Conservation (phyloP, 2,888 invertebrate species). For the Eudasyphora cyanicolor region DNA sequence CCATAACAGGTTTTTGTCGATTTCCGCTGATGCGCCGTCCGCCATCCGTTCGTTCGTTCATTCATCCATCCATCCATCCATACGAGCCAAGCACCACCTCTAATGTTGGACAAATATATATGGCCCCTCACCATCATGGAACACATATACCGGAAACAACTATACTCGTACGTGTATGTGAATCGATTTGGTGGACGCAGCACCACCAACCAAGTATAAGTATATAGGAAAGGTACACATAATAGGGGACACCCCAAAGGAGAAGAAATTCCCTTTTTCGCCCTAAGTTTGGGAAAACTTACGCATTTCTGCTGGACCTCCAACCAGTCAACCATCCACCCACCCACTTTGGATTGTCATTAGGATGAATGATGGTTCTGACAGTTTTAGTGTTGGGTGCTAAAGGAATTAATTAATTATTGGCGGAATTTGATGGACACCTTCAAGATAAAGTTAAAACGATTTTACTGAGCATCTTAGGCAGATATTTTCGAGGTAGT, state of each 20-base stretch:
- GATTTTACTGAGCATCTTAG: too few species aligned
- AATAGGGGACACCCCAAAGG: too few species aligned
- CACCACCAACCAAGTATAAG: background rate
- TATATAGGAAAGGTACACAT: background rate
- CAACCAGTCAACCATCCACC: background rate
- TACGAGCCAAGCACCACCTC: too few species aligned
- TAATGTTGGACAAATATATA: slow-evolving; percentile 23
- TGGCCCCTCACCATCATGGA: background rate
- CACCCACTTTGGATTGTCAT: background rate
- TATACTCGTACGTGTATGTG: background rate
- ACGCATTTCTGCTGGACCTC: background rate
- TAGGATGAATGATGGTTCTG: slow-evolving; percentile 2
- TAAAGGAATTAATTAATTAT: slow-evolving; percentile 35
- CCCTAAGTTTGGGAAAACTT: background rate
- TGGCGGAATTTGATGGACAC: slow-evolving; percentile 17
- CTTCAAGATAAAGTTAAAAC: background rate
- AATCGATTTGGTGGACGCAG: background rate
- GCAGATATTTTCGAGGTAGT: too few species aligned
- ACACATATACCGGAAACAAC: background rate
- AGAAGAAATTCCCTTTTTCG: slow-evolving; percentile 62
- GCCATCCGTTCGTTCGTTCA: too few species aligned
- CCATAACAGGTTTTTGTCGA: slow-evolving; percentile 57
- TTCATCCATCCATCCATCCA: too few species aligned
- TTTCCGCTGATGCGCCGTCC: slow-evolving; percentile 63
- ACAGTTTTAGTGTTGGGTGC: slow-evolving; percentile 28